Base-by-base conservation (phyloP, 1,140 invertebrate genomes). In the Zaprionus nigranus region DNA sequence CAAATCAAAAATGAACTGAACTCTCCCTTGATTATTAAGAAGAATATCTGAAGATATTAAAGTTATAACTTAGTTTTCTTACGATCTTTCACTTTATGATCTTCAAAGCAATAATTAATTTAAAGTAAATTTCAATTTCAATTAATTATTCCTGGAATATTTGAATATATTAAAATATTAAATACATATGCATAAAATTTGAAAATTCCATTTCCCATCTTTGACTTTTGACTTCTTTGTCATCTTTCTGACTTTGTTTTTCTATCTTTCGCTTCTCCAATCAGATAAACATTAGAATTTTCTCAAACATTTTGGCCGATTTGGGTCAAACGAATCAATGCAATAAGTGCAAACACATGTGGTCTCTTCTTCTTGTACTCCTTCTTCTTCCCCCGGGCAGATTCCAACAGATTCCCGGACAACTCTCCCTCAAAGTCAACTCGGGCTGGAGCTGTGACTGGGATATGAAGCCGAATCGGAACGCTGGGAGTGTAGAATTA, bases 261-360 rank as follows among this genome's bases (percentile, higher is more conserved):
- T 46, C 6, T 36, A 26, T 30, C 12, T 30, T 22, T 38, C 26
- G 15, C 13, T n/a, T 22, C n/a, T 26, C 30, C 56, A 43, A 57
- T 49, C 1, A 20, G 13, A 17, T 24, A 1, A n/a, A 57, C n/a
- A 62, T 62, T 49, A 38, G 11, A 36, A 28, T 51, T 51, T 17
- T 67, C 4, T 57, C 65, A 70, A 62, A 64, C 4, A 30, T 76
- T 65, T 63, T 3, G 15, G 40, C 20, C 24, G 36, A 85, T 77
- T 71, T 87, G 38, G 83, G 83, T 88, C 84, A 87, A 66, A 58
- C 20, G 77, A 68, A 40, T 68, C 70, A 61, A 63, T 22, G 60
- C 54, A 64, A 60, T 71, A 74, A 75, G 66, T 71, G 67, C 36
- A 66, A 77, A 67, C 67, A 68, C 60, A 81, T 77, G 79, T 75